Conservation (phyloP, 2,797 vertebrate species). For the Nyctibius grandis region DNA sequence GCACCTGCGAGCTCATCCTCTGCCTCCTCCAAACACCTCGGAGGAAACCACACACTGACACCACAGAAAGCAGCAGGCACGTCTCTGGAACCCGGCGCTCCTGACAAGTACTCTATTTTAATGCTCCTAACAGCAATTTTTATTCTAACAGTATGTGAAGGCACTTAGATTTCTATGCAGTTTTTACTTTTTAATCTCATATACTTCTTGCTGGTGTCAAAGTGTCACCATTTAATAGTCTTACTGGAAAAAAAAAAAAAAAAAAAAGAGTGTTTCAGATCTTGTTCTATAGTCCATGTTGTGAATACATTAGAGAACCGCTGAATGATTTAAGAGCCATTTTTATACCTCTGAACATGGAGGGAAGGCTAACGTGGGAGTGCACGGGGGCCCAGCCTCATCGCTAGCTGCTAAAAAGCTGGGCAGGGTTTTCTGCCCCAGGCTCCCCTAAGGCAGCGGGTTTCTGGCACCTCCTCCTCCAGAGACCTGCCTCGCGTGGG, state of each 20-base stretch:
- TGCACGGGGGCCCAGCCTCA: neutral
- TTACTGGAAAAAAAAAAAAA: slow-evolving; percentile 19
- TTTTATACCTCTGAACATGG: slow-evolving; percentile 13
- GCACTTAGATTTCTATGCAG: slow-evolving; percentile 40
- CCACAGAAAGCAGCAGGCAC: neutral
- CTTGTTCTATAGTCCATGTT: slow-evolving; percentile 20
- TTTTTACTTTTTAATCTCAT: slow-evolving; percentile 62
- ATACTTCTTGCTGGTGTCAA: slow-evolving; percentile 53
- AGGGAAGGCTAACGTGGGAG: neutral
- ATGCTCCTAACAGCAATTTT: slow-evolving; percentile 46
- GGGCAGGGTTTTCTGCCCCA: neutral
- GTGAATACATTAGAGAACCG: slow-evolving; percentile 26
- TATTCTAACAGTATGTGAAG: slow-evolving; percentile 2
- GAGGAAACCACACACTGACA: neutral
- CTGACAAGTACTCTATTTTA: slow-evolving; percentile 32
- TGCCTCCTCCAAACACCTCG: neutral
- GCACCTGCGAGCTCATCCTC: neutral
- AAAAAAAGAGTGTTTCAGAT: slow-evolving; percentile 39
- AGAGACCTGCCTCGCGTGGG: rapidly evolving
- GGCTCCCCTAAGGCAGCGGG: neutral
- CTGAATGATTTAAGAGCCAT: slow-evolving; percentile 55
- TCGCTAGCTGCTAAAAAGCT: neutral
- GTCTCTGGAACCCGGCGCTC: neutral
- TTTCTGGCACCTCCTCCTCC: neutral
- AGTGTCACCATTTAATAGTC: slow-evolving; percentile 52